Conservation (phyloP, 2,113 vertebrate genomes). For the Nestor notabilis region DNA sequence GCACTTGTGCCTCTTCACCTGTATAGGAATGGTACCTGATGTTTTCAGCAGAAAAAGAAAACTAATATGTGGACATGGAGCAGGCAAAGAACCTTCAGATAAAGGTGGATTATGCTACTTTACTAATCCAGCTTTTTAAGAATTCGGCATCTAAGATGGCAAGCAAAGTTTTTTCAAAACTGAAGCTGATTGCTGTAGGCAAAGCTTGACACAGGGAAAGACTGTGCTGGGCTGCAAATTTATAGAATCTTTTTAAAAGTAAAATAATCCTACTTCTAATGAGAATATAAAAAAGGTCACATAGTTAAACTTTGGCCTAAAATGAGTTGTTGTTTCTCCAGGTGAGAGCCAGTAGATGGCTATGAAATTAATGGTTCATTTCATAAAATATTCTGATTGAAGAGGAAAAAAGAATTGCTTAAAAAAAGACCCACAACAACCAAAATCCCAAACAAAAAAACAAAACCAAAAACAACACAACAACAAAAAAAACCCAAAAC, state of each 20-base stretch:
- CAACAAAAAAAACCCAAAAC: too few relatives aligned
- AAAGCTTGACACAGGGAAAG: neutral
- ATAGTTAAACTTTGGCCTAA: neutral
- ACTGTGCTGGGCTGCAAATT: neutral
- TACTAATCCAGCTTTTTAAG: neutral
- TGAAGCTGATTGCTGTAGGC: neutral
- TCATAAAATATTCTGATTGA: neutral
- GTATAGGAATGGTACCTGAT: neutral
- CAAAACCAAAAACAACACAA: too few relatives aligned
- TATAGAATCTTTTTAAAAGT: neutral
- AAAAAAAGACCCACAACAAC: neutral
- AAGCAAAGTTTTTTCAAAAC: neutral
- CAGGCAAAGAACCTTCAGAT: neutral
- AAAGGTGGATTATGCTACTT: neutral
- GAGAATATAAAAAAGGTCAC: neutral
- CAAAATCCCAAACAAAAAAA: neutral
- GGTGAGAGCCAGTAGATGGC: neutral
- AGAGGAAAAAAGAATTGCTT: neutral
- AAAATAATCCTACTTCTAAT: neutral
- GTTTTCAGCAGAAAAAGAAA: neutral
- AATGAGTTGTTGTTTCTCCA: neutral
- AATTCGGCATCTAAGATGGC: neutral
- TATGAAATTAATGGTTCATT: neutral
- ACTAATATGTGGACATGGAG: neutral
- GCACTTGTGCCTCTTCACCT: neutral